These are phyloP conservation scores for Sebastes hubbsi DNA, from an alignment of 2,797 vertebrate genomes.

Conservation along the genomic window DNA sequence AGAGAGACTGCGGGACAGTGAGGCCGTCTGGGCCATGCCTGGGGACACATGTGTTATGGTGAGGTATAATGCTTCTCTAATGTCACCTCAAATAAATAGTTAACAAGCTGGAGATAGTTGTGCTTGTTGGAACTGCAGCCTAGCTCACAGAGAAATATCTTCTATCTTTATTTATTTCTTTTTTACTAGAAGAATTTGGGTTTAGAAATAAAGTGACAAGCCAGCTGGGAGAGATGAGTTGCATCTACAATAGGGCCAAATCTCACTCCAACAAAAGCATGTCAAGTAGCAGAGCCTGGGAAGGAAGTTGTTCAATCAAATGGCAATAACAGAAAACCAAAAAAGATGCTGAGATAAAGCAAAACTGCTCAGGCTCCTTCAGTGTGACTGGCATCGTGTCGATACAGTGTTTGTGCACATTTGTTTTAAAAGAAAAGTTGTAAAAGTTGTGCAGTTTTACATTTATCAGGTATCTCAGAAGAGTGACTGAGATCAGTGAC, in stretches of 20 bases:
- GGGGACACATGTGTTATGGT: conserved; percentile 84
- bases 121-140: conserved; percentile 50
- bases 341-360: conserved; percentile 33
- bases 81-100: conserved; percentile 88
- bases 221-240: conserved; percentile 31
- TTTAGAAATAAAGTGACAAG: conserved; percentile 43
- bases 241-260: background rate
- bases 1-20: conserved; percentile 79
- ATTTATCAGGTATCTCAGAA: background rate
- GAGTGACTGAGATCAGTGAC: background rate
- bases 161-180: background rate
- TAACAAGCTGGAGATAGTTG: conserved; percentile 82
- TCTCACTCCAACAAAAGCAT: conserved; percentile 30
- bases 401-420: background rate
- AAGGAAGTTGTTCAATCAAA: conserved; percentile 25
- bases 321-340: conserved; percentile 25
- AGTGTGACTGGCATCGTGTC: conserved; percentile 7
- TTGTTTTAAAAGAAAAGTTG: background rate
- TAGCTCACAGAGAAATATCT: conserved; percentile 47
- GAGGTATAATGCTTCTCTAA: conserved; percentile 81
- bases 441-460: background rate
- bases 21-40: conserved; percentile 76
- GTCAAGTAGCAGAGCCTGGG: conserved; percentile 9
- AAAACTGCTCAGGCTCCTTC: conserved; percentile 10
- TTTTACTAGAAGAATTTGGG: conserved; percentile 33